phyloP scores from a whole-genome alignment of 1,140 invertebrate genomes.

The Lepidurus couesii region DNA sequence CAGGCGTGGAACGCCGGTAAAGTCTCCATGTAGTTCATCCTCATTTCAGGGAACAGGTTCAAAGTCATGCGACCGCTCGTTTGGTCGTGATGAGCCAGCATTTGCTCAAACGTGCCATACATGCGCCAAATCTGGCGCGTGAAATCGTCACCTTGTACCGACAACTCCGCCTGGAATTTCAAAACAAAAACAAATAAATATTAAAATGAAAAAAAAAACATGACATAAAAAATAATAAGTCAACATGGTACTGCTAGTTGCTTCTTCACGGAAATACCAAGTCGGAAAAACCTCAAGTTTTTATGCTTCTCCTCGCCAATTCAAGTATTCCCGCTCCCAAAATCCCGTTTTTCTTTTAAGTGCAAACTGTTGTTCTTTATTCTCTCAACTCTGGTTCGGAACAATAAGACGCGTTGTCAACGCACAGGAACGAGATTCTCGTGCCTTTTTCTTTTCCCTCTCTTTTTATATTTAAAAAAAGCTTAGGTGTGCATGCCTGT shows the following conservation, averaged over 20 bases:
- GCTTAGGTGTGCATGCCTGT: neutral
- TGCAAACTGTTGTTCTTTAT: slow-evolving; percentile 10
- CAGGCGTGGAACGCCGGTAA: neutral
- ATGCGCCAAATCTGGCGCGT: slow-evolving; percentile 45
- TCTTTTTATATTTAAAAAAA: no score
- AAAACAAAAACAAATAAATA: slow-evolving; percentile 19
- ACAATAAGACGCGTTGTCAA: neutral
- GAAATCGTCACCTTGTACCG: slow-evolving; percentile 45
- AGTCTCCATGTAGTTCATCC: neutral
- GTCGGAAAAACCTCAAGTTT: neutral
- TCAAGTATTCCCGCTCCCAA: neutral
- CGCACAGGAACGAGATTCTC: neutral
- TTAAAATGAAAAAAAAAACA: neutral
- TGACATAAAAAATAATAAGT: neutral
- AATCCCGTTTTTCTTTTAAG: slow-evolving; percentile 3
- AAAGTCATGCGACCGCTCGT: slow-evolving; percentile 26
- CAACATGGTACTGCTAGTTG: neutral
- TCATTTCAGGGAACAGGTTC: neutral
- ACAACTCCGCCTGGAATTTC: slow-evolving; percentile 42
- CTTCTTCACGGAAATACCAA: slow-evolving; percentile 23
- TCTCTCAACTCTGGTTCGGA: neutral
- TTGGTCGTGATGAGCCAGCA: slow-evolving; percentile 40
- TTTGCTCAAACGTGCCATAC: slow-evolving; percentile 46
- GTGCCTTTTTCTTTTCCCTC: no score
- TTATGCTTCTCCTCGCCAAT: neutral